Base-by-base conservation (phyloP, 64 coral and sea anemone species). In the Porites australiensis region DNA sequence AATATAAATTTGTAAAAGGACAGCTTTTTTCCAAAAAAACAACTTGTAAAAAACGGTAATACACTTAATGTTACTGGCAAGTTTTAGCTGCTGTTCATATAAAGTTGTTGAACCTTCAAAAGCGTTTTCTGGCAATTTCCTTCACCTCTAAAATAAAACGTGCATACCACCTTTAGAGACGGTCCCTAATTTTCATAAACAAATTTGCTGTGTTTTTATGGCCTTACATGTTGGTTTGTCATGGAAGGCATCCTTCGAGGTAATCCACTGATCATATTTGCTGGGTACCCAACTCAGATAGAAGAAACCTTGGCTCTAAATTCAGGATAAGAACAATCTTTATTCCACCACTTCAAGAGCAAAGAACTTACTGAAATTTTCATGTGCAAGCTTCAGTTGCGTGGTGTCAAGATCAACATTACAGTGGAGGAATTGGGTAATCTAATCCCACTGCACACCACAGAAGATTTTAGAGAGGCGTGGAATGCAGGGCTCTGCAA, bases 201-300 rank as follows among this genome's bases (percentile, higher is more conserved):
- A 37, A 37, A 37, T 37, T 37, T 37, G 27, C 27, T 37, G 27
- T 37, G 27, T 37, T 37, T 37, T 37, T 37, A 37, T 37, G 27
- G 27, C 27, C 27, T 37, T 37, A 37, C 27, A 37, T 37, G 27
- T 37, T 37, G 27, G 27, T 37, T 37, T 37, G 27, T 37, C 1
- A 88, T 62, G 86, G 86, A 88, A 58, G n/a, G 6, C 43, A 88
- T 62, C 53, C 55, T 62, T 4, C 16, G 75, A 13, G 86, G 72
- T 14, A 67, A 76, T 57, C 54, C 55, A 1, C 43, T 64, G 2
- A 58, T 76, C 13, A 88, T 88, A 5, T 15, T 88, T 15, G 86
- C 86, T 13, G 71, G 86, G 4, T 88, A 88, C 50, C 86, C 53
- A 76, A 12, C 72, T 1, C 53, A 88, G 27, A 76, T 75, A 54